A percentile compares a stretch with the other conserved stretches of the same genome.
Conservation (phyloP, 2,113 vertebrate species). For the Benitochromis conjunctus region DNA sequence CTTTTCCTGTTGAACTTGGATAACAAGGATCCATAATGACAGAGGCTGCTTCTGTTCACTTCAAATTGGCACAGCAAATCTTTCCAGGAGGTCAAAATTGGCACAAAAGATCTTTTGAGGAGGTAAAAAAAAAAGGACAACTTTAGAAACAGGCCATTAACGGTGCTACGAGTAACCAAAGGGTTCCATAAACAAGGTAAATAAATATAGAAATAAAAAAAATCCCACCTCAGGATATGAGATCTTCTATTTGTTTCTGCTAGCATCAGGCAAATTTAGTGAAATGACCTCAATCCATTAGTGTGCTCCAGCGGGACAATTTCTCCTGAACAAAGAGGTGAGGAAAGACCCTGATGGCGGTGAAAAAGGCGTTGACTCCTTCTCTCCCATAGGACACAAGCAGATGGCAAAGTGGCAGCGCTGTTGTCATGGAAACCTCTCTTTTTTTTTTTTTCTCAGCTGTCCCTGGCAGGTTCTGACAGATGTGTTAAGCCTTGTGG, state of each 20-base stretch:
- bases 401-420: conserved; percentile 43
- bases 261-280: neutral
- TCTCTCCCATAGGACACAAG: neutral
- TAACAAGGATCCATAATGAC: conserved; percentile 39
- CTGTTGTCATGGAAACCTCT: conserved; percentile 53
- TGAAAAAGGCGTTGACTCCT: neutral
- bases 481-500: conserved; percentile 52
- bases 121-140: neutral
- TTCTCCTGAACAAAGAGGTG: conserved; percentile 11
- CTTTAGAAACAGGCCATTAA: neutral
- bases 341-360: conserved; percentile 14
- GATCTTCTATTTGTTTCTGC: neutral
- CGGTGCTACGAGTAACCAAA: neutral
- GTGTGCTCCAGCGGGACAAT: neutral
- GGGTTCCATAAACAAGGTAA: neutral
- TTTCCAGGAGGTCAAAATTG: neutral
- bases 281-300: conserved; percentile 12
- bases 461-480: conserved; percentile 27
- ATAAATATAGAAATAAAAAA: neutral
- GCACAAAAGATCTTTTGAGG: neutral
- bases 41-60: neutral
- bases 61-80: neutral
- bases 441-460: conserved; percentile 12
- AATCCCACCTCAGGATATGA: neutral
- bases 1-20: conserved; percentile 23